Percentiles rank a stretch among this genome's conserved stretches.
These are phyloP conservation scores for Trissolcus japonicus DNA, from an alignment of 2,888 invertebrate genomes.

Conservation along the genomic window DNA sequence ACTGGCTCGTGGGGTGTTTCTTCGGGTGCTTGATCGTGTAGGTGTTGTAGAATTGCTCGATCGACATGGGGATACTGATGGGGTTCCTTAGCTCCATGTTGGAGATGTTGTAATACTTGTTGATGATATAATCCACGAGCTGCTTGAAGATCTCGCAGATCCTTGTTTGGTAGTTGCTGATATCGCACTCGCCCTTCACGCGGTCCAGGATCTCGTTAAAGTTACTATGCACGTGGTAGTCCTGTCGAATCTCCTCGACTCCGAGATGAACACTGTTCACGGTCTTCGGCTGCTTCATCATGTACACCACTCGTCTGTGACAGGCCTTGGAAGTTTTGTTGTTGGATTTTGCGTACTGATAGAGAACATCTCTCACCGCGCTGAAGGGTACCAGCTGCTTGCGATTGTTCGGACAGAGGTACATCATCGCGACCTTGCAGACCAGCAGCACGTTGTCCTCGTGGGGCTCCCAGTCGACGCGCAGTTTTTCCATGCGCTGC, in stretches of 20 bases:
- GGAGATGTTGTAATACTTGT: constrained; percentile 71
- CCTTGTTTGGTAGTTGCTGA: constrained; percentile 63
- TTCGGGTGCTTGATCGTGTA: constrained; percentile 71
- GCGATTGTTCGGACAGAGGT: constrained; percentile 76
- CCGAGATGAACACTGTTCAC: constrained; percentile 80
- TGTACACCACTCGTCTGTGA: constrained; percentile 80
- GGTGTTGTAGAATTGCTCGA: constrained; percentile 69
- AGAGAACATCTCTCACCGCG: constrained; percentile 79
- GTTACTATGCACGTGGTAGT: constrained; percentile 76
- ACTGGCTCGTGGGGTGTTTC: constrained; percentile 65
- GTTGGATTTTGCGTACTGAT: constrained; percentile 77
- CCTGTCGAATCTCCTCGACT: constrained; percentile 80
- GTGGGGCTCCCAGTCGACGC: constrained; percentile 81
- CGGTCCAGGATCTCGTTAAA: constrained; percentile 74
- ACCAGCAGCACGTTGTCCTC: constrained; percentile 85
- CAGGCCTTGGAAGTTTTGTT: constrained; percentile 85
- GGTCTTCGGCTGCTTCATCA: constrained; percentile 80
- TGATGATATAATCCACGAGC: constrained; percentile 69
- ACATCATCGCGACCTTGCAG: constrained; percentile 81
- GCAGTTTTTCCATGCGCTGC: constrained; percentile 79
- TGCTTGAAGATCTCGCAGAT: constrained; percentile 67
- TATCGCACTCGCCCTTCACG: constrained; percentile 68
- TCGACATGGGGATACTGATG: constrained; percentile 64
- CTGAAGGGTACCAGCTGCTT: constrained; percentile 76
- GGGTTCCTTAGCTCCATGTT: constrained; percentile 67